Conservation (phyloP, 2,888 invertebrate species). For the Epinotia bilunana region DNA sequence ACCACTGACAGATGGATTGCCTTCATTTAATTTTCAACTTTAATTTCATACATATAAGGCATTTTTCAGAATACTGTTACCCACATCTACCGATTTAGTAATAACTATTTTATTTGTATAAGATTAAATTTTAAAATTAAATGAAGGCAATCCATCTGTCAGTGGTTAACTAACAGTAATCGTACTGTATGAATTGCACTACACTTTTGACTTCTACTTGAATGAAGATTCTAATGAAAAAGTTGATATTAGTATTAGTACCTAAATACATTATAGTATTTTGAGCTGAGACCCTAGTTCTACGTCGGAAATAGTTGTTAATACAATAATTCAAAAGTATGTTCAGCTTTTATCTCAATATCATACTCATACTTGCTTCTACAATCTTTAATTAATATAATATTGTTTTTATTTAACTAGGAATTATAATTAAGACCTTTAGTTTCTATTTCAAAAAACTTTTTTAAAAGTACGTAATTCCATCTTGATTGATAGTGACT, state of each 20-base stretch:
- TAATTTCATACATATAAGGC: too few species aligned
- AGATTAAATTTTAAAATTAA: too few species aligned
- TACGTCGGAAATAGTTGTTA: background rate
- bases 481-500: background rate
- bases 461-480: background rate
- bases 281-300: background rate
- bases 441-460: background rate
- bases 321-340: background rate
- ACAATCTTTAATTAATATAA: background rate
- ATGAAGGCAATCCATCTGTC: too few species aligned
- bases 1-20: too few species aligned
- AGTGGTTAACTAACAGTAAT: too few species aligned
- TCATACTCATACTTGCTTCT: background rate
- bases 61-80: too few species aligned
- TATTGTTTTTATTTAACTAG: too few species aligned
- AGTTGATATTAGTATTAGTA: background rate
- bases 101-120: too few species aligned
- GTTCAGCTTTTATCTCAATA: background rate
- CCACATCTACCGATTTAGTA: too few species aligned
- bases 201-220: too few species aligned
- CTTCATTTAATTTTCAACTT: too few species aligned
- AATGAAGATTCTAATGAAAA: background rate
- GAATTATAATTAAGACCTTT: background rate
- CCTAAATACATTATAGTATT: background rate
- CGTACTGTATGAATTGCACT: too few species aligned